Conservation (phyloP, 2,797 vertebrate species). For the Notolabrus celidotus region DNA sequence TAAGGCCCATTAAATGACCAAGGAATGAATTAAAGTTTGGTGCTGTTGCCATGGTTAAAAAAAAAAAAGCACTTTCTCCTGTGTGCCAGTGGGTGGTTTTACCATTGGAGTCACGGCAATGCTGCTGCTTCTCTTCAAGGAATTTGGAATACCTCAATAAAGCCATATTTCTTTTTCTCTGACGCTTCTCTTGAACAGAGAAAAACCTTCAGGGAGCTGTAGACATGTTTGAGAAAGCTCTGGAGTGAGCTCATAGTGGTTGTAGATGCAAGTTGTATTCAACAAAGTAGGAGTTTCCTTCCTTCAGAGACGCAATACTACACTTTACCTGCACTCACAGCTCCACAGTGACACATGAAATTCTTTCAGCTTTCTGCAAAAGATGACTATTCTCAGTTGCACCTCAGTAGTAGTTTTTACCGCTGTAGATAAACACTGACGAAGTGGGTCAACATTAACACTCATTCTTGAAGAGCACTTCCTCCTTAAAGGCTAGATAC, state of each 20-base stretch:
- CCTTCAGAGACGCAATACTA: not conserved
- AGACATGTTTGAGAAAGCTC: constrained; percentile 1
- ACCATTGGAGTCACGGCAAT: constrained; percentile 44
- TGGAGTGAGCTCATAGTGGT: not conserved
- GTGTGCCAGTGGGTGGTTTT: constrained; percentile 33
- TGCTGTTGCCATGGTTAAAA: constrained; percentile 47
- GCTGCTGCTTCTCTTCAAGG: constrained; percentile 25
- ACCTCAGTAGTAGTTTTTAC: constrained; percentile 4
- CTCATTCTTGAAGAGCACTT: constrained; percentile 53
- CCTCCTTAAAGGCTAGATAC: constrained; percentile 37
- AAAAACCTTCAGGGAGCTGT: not conserved
- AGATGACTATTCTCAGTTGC: not conserved
- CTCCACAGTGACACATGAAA: not conserved
- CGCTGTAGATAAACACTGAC: constrained; percentile 37
- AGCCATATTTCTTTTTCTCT: constrained; percentile 32
- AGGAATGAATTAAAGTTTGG: constrained; percentile 61
- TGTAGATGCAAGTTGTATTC: too few relatives aligned
- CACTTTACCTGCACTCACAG: not conserved
- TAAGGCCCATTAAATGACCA: constrained; percentile 44
- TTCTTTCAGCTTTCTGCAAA: not conserved
- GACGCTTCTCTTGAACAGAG: constrained; percentile 6
- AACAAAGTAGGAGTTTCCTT: too few relatives aligned
- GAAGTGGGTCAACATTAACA: constrained; percentile 46
- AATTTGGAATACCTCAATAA: constrained; percentile 20
- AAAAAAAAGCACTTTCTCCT: constrained; percentile 30